Evolutionary conservation across 2,113 vertebrate genomes (phyloP).

Genomic region (Lasiurus borealis): DNA sequence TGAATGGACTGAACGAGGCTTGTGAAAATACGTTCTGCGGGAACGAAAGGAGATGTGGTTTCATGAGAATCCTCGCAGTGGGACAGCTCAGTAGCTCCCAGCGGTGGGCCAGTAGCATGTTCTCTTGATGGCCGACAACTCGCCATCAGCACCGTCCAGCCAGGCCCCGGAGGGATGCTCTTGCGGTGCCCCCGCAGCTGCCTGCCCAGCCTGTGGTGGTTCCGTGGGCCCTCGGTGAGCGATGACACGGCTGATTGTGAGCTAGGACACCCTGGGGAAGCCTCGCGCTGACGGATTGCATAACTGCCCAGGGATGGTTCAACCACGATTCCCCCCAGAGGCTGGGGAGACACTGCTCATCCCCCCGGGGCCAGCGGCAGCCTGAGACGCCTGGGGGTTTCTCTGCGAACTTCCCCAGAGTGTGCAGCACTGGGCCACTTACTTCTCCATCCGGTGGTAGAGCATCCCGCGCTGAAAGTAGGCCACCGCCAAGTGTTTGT

Average conservation of each 20-base stretch:
- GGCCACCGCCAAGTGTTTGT: constrained; percentile 95
- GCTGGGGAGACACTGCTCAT: not conserved
- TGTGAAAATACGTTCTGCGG: not conserved
- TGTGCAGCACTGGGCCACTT: constrained; percentile 73
- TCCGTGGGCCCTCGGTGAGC: rapidly evolving
- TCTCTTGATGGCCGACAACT: not conserved
- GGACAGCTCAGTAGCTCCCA: not conserved
- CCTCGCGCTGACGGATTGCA: not conserved
- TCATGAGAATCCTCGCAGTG: not conserved
- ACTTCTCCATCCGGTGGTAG: constrained; percentile 91
- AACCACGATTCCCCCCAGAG: not conserved
- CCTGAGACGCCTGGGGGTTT: rapidly evolving
- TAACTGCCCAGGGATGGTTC: not conserved
- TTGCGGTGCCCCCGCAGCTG: rapidly evolving
- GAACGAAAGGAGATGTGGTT: not conserved
- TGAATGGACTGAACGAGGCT: not conserved
- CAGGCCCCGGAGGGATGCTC: not conserved
- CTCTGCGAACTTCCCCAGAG: not conserved
- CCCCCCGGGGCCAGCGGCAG: not conserved
- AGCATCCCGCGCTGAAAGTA: constrained; percentile 96
- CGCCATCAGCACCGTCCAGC: rapidly evolving
- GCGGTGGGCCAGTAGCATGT: rapidly evolving
- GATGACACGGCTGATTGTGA: no score
- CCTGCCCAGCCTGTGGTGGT: not conserved
- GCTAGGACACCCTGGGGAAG: rapidly evolving